phyloP scores from a whole-genome alignment of 53 echinoderm and acorn worm species.

The Antedon mediterranea region DNA sequence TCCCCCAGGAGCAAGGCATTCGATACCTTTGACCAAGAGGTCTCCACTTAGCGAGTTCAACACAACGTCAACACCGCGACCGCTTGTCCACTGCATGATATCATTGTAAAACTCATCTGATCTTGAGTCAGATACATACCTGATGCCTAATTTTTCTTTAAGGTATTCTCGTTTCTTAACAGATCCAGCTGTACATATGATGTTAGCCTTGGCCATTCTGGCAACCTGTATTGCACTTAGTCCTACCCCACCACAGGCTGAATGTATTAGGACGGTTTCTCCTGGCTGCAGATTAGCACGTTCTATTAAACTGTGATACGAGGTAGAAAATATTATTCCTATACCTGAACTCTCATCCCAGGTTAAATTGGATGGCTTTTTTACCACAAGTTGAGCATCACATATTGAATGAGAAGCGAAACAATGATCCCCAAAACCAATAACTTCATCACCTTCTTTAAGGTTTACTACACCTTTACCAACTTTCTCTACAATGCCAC shows the following conservation, averaged over 20 bases:
- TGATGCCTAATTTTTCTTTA: conserved; percentile 27
- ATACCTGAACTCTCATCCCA: conserved; percentile 38
- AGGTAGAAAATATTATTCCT: conserved; percentile 47
- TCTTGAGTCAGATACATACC: conserved; percentile 21
- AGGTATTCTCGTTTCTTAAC: conserved; percentile 1
- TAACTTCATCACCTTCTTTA: conserved; percentile 2
- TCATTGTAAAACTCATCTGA: conserved; percentile 36
- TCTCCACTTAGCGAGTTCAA: conserved; percentile 52
- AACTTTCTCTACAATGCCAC: background rate
- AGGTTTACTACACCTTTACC: background rate
- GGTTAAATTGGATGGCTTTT: conserved; percentile 40
- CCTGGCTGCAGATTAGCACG: conserved; percentile 45
- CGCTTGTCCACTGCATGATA: conserved; percentile 36
- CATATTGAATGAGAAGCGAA: conserved; percentile 52
- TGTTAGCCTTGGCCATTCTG: conserved; percentile 29
- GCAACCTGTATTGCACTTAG: conserved; percentile 71
- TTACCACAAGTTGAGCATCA: conserved; percentile 25
- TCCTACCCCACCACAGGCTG: conserved; percentile 35
- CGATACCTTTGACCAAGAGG: conserved; percentile 42
- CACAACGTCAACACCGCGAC: conserved; percentile 57
- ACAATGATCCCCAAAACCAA: conserved; percentile 43
- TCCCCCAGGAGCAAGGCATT: conserved; percentile 45
- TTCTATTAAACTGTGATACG: conserved; percentile 55
- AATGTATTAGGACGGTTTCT: conserved; percentile 50
- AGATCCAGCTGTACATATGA: conserved; percentile 36